Evolutionary conservation across 2,797 vertebrate genomes (phyloP).

Genomic region (Taeniopygia guttata): DNA sequence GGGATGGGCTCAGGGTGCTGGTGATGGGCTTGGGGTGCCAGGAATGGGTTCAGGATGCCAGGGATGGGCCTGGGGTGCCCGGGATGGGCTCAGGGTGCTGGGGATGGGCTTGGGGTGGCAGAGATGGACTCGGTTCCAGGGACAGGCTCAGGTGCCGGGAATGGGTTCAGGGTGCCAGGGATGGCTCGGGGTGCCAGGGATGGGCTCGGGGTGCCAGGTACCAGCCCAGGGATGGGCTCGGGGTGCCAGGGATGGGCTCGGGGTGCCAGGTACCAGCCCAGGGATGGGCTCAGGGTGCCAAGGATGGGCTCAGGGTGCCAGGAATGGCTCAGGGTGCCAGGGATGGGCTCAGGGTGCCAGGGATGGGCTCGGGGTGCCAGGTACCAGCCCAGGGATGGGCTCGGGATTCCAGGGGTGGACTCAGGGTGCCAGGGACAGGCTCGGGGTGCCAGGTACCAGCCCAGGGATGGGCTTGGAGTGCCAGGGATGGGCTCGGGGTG

Average conservation of each 20-base stretch:
- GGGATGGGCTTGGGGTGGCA: neutral
- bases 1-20: fast-evolving
- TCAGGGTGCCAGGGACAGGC: too few relatives aligned
- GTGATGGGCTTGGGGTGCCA: neutral
- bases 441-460: too few relatives aligned
- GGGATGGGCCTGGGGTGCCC: neutral
- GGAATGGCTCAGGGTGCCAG: too few relatives aligned
- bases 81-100: fast-evolving
- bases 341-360: too few relatives aligned
- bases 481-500: fast-evolving
- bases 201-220: neutral
- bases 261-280: too few relatives aligned
- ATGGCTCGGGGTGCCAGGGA: fast-evolving
- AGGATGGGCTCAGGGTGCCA: too few relatives aligned
- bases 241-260: neutral
- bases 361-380: too few relatives aligned
- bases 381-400: too few relatives aligned
- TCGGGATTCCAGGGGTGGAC: too few relatives aligned
- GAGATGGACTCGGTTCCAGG: fast-evolving
- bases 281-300: too few relatives aligned
- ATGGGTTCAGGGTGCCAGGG: fast-evolving
- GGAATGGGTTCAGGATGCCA: fast-evolving
- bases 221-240: too few relatives aligned
- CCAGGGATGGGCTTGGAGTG: fast-evolving
- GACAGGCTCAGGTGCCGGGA: neutral